Evolutionary conservation across 2,888 invertebrate genomes (phyloP).

Genomic region (Plagodis pulveraria): DNA sequence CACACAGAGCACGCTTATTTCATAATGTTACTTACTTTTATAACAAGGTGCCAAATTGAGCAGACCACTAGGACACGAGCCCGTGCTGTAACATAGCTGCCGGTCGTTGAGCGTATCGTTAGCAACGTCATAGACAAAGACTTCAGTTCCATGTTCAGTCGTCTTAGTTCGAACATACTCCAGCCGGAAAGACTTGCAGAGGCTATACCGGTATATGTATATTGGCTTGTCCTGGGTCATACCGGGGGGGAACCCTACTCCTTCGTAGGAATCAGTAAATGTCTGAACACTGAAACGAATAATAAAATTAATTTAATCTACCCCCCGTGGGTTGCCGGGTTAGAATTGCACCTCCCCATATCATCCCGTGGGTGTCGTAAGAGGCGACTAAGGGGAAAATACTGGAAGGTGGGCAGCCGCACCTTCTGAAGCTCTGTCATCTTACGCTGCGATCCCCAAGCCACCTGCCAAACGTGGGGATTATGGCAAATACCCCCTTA

Average conservation of each 20-base stretch:
- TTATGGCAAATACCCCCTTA: too few relatives aligned
- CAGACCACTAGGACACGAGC: conserved; percentile 69
- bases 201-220: conserved; percentile 89
- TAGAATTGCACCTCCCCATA: too few relatives aligned
- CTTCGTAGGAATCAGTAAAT: conserved; percentile 90
- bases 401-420: too few relatives aligned
- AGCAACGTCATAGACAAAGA: conserved; percentile 85
- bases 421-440: too few relatives aligned
- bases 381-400: too few relatives aligned
- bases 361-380: too few relatives aligned
- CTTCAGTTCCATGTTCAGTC: conserved; percentile 81
- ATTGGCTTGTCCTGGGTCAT: conserved; percentile 82
- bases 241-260: conserved; percentile 88
- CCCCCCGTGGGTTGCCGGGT: too few relatives aligned
- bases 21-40: conserved; percentile 80
- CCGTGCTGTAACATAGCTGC: conserved; percentile 74
- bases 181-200: conserved; percentile 88
- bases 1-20: too few relatives aligned
- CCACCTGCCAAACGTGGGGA: too few relatives aligned
- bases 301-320: neutral
- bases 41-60: conserved; percentile 89
- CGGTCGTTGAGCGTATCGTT: conserved; percentile 85
- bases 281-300: conserved; percentile 35
- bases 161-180: conserved; percentile 44
- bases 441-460: too few relatives aligned